Conservation (phyloP, 1,140 invertebrate genomes). For the Pygmarrhopalites habei region DNA sequence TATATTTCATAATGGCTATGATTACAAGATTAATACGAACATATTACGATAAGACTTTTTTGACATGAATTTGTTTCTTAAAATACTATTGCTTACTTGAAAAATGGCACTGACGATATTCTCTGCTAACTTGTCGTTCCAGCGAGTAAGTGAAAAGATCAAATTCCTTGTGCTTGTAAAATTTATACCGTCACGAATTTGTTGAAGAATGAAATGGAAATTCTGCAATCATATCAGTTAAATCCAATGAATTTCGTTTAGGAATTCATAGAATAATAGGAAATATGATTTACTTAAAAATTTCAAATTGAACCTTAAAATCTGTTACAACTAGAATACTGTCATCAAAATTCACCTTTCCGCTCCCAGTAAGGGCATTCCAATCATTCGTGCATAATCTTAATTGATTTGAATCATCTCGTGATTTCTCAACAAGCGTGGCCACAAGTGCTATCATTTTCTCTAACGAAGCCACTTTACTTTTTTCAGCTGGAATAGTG, state of each 20-base stretch:
- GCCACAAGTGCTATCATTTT: constrained; percentile 91
- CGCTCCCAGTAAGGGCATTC: constrained; percentile 61
- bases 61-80: no score
- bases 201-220: constrained; percentile 87
- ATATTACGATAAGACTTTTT: no score
- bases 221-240: constrained; percentile 54
- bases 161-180: constrained; percentile 82
- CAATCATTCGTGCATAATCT: constrained; percentile 71
- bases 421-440: constrained; percentile 75
- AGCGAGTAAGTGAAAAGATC: constrained; percentile 81
- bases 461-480: constrained; percentile 80
- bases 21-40: no score
- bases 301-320: no score
- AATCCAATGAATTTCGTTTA: no score
- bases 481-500: constrained; percentile 59
- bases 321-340: no score
- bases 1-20: no score
- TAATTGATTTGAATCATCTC: constrained; percentile 65
- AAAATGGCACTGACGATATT: constrained; percentile 83
- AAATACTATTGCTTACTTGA: no score
- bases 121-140: constrained; percentile 76
- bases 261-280: no score
- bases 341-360: constrained; percentile 70
- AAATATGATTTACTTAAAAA: no score
- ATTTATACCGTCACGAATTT: constrained; percentile 87